A percentile compares a stretch with the other conserved stretches of the same genome.
phyloP scores from a whole-genome alignment of 1,140 invertebrate genomes.

The Ceratoteleas bidentatus region DNA sequence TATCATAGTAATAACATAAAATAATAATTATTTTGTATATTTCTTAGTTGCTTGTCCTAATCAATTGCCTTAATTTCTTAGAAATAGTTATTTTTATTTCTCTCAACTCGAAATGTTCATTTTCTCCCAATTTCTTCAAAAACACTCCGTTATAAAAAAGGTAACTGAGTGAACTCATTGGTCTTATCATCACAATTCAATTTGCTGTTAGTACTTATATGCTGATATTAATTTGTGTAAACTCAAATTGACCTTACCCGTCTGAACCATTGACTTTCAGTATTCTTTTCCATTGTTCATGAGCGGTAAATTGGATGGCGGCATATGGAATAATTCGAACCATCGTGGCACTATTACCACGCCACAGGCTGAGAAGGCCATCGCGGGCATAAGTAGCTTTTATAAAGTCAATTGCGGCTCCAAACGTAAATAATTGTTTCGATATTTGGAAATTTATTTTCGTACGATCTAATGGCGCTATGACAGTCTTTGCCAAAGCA shows the following conservation, averaged over 20 bases:
- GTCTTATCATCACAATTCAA: too few species aligned
- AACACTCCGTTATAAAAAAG: too few species aligned
- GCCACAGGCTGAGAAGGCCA: conserved; percentile 93
- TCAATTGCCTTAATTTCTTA: too few species aligned
- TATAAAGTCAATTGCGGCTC: conserved; percentile 90
- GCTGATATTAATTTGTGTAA: not conserved
- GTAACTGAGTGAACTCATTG: too few species aligned
- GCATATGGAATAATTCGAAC: conserved; percentile 97
- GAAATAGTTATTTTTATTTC: too few species aligned
- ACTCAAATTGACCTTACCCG: conserved; percentile 79
- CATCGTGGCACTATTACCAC: conserved; percentile 99
- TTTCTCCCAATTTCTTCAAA: too few species aligned
- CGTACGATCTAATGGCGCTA: conserved; percentile 97
- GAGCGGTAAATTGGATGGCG: conserved; percentile 97
- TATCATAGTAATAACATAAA: too few species aligned
- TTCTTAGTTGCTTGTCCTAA: too few species aligned
- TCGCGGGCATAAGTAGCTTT: conserved; percentile 86
- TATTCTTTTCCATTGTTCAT: conserved; percentile 97
- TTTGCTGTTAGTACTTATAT: too few species aligned
- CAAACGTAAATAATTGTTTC: conserved; percentile 90
- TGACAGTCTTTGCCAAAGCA: conserved; percentile 96
- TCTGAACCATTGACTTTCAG: conserved; percentile 87
- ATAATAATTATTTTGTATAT: too few species aligned
- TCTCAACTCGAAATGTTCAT: too few species aligned
- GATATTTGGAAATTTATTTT: conserved; percentile 98